These are phyloP conservation scores for Tenthredo scrophulariae DNA, from an alignment of 2,888 invertebrate species.

Conservation along the genomic window DNA sequence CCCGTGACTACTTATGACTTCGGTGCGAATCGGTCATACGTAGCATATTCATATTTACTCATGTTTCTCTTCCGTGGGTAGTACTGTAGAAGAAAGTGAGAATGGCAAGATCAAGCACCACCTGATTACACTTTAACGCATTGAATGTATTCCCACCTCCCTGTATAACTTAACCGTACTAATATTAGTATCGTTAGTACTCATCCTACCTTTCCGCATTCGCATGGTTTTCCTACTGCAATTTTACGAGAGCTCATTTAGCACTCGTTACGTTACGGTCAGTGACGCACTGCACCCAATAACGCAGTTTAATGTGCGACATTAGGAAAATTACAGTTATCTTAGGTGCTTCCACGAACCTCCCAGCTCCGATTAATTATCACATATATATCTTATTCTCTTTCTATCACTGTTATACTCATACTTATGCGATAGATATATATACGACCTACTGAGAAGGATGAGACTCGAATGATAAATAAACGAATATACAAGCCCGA, in stretches of 20 bases:
- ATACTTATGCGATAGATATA: background rate
- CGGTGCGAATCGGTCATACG: background rate
- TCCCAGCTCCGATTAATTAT: background rate
- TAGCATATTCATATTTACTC: background rate
- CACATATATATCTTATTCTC: background rate
- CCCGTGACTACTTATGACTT: background rate
- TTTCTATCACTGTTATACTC: background rate
- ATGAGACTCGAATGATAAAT: background rate
- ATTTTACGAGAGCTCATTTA: slow-evolving; percentile 9
- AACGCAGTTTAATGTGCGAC: background rate
- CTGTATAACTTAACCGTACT: background rate
- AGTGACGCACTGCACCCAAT: slow-evolving; percentile 26
- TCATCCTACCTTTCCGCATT: no score
- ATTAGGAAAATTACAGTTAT: background rate
- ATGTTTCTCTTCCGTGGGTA: background rate
- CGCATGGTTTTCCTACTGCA: background rate
- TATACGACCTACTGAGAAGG: background rate
- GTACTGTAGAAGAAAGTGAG: background rate
- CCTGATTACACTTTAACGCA: background rate
- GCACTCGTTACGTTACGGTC: slow-evolving; percentile 29
- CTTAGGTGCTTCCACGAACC: background rate
- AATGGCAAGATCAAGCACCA: background rate
- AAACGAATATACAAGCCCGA: background rate
- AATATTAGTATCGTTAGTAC: background rate
- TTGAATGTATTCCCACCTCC: background rate